Percentiles rank a stretch among this genome's conserved stretches.
These are phyloP conservation scores for Macrostomum lignano DNA, from an alignment of 1,140 invertebrate genomes.

Conservation along the genomic window DNA sequence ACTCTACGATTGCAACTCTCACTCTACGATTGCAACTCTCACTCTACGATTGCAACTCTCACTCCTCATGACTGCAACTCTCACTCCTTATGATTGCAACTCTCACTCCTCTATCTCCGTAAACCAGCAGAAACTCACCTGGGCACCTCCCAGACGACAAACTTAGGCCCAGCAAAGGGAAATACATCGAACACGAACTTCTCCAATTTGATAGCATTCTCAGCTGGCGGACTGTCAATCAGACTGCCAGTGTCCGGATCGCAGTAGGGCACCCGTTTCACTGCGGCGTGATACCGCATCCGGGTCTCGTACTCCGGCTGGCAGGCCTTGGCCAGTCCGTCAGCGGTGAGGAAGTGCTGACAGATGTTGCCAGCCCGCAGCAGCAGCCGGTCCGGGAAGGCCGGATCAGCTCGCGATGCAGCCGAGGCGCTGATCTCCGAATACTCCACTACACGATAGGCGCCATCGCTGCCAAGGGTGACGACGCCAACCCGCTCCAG, in stretches of 20 bases:
- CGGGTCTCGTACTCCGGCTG: conserved; percentile 23
- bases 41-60: no score
- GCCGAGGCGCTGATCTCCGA: conserved; percentile 68
- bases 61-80: no score
- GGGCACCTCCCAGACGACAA: conserved; percentile 5
- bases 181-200: conserved; percentile 99
- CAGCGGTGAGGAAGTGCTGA: conserved; percentile 74
- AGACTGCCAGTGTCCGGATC: conserved; percentile 39
- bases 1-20: no score
- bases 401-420: conserved; percentile 38
- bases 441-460: conserved; percentile 39
- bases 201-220: conserved; percentile 92
- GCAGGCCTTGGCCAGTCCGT: conserved; percentile 37
- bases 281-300: conserved; percentile 67
- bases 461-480: not conserved
- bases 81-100: no score
- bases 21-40: no score
- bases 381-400: conserved; percentile 45
- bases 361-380: conserved; percentile 89
- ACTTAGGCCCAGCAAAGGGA: conserved; percentile 55
- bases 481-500: conserved; percentile 2
- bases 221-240: conserved; percentile 41
- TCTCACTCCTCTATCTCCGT: no score
- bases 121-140: conserved; percentile 13
- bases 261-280: conserved; percentile 77